Conservation (phyloP, 2,113 vertebrate species). For the Numenius arquata region DNA sequence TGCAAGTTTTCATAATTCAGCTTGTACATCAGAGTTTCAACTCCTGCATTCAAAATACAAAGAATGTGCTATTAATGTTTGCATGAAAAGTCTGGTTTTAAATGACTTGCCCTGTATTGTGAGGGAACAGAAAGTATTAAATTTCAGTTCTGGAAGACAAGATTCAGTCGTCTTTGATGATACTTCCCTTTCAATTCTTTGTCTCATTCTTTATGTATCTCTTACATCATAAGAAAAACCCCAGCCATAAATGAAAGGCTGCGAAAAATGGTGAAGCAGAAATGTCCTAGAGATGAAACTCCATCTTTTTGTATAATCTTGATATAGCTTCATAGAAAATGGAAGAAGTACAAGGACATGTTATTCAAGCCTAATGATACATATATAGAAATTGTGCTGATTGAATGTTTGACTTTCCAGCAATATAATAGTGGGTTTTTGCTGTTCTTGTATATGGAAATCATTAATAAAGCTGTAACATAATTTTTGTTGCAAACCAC, state of each 20-base stretch:
- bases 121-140: not conserved
- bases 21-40: not conserved
- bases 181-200: not conserved
- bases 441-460: not conserved
- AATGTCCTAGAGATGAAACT: not conserved
- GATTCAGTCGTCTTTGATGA: not conserved
- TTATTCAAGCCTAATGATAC: not conserved
- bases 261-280: not conserved
- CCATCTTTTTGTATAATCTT: not conserved
- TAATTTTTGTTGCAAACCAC: not conserved
- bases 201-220: not conserved
- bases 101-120: not conserved
- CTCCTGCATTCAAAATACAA: not conserved
- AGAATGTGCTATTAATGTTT: not conserved
- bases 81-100: not conserved
- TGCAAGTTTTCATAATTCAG: not conserved
- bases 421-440: not conserved
- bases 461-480: not conserved
- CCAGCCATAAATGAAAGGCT: not conserved
- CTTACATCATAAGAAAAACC: not conserved
- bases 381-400: not conserved
- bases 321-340: not conserved
- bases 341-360: not conserved
- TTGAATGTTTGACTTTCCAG: not conserved
- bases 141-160: not conserved